Evolutionary conservation across 30 jellyfish, hydroid and myxozoan species (phyloP), one percentile per base, ranked within the genome.

Genomic region (Cassiopea andromeda): DNA sequence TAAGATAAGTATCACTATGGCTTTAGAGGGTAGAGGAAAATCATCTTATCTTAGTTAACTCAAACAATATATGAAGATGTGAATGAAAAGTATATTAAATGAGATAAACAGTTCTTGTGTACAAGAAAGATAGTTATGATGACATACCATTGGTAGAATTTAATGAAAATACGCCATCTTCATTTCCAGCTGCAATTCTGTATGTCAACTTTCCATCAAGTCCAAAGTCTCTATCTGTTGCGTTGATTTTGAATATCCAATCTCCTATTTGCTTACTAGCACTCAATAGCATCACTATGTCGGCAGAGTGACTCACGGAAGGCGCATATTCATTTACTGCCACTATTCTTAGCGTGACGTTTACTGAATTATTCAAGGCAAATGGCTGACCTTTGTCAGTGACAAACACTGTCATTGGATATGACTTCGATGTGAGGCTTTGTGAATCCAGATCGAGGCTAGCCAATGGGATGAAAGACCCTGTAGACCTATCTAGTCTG

Each of bases 191-290:
- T 27, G 85, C 9, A 19, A 96, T 73, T 1, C 77, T 44, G 84
- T 59, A 92, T 4, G 84, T 16, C 38, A 96, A 45, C 48, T 66
- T 89, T 81, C 98, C 98, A 85, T 92, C 97, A 27, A 82, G 75
- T n/a, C 97, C 98, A 73, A 44, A 71, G 84, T 96, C 99, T 14
- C 81, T 86, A 78, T 96, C 98, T 16, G 98, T 92, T 44, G 99
- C 99, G 83, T 96, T 86, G 46, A 95, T 92, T 82, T 78, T 78
- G 54, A 59, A 46, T 1, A 85, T 73, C 61, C 73, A 45, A 44
- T 89, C 61, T 9, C 93, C 96, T 44, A 77, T 88, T n/a, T 6
- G 76, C 44, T 72, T 75, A 75, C 83, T 78, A 1, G 84, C 19
- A 44, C 72, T 77, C 48, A 92, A 60, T 70, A 69, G 48, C 84